A percentile compares a stretch with the other conserved stretches of the same genome.
Conservation (phyloP, 2,797 vertebrate species). For the Staurois parvus region DNA sequence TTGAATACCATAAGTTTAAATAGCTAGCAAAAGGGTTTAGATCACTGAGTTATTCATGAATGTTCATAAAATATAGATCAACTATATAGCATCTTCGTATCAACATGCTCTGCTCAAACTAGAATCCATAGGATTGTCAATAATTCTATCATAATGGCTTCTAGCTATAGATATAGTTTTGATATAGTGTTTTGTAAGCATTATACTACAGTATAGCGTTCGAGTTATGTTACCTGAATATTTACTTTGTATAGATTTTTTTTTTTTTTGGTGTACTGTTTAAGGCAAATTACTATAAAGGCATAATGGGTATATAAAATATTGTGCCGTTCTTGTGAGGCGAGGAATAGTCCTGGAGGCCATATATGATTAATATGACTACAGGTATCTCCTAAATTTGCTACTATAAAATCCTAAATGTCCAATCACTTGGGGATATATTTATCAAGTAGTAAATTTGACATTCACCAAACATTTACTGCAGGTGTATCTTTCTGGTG, state of each 20-base stretch:
- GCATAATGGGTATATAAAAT: conserved; percentile 13
- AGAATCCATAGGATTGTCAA: background rate
- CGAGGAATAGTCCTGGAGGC: too few relatives aligned
- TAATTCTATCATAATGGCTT: conserved; percentile 8
- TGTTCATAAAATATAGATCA: background rate
- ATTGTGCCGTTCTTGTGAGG: background rate
- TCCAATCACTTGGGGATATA: background rate
- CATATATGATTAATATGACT: too few relatives aligned
- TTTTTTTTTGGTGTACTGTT: conserved; percentile 50
- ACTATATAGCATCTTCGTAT: background rate
- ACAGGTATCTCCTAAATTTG: too few relatives aligned
- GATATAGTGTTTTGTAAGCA: background rate
- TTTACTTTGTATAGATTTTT: background rate
- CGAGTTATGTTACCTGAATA: conserved; percentile 39
- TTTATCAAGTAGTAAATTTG: background rate
- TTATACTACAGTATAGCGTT: background rate
- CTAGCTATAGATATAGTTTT: background rate
- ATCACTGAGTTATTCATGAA: background rate
- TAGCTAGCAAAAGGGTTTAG: background rate
- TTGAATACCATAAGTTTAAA: background rate
- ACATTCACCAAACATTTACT: too few relatives aligned
- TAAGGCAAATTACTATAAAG: conserved; percentile 54
- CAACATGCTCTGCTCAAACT: background rate
- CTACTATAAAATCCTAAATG: too few relatives aligned
- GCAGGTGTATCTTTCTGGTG: too few relatives aligned